phyloP scores from a whole-genome alignment of 2,113 vertebrate species.

The Tauraco erythrolophus region DNA sequence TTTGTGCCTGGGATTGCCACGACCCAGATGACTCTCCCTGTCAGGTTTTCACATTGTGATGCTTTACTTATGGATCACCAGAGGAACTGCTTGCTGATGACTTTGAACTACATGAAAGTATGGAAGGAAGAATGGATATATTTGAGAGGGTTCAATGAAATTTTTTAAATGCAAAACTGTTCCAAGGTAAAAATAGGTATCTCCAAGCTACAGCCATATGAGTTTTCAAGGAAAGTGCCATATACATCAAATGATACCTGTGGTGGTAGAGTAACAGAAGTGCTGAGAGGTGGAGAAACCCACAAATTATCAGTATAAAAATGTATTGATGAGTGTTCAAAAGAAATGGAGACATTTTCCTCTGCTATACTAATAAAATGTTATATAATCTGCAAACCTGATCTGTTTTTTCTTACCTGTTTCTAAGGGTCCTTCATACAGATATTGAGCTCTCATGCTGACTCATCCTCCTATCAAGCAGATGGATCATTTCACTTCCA shows the following conservation, averaged over 20 bases:
- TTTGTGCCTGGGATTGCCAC: no score
- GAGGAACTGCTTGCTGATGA: neutral
- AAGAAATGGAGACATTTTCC: neutral
- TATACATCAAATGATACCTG: neutral
- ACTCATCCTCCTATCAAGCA: neutral
- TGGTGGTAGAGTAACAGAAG: neutral
- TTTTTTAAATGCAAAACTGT: neutral
- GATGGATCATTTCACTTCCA: neutral
- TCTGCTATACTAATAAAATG: neutral
- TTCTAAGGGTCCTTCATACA: neutral
- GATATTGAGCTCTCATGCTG: neutral
- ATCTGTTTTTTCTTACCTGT: neutral
- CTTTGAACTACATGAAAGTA: neutral
- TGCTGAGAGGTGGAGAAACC: neutral
- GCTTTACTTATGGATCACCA: neutral
- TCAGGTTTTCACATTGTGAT: neutral
- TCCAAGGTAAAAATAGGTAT: neutral
- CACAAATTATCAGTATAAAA: neutral
- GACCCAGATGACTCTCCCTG: neutral
- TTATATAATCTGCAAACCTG: neutral
- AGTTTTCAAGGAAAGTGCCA: neutral
- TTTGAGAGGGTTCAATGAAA: neutral
- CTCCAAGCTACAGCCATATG: neutral
- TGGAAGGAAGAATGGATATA: neutral
- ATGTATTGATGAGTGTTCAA: neutral